Percentiles rank a stretch among this genome's conserved stretches.
phyloP scores from a whole-genome alignment of 2,113 vertebrate genomes.

The Rhodinocichla rosea region DNA sequence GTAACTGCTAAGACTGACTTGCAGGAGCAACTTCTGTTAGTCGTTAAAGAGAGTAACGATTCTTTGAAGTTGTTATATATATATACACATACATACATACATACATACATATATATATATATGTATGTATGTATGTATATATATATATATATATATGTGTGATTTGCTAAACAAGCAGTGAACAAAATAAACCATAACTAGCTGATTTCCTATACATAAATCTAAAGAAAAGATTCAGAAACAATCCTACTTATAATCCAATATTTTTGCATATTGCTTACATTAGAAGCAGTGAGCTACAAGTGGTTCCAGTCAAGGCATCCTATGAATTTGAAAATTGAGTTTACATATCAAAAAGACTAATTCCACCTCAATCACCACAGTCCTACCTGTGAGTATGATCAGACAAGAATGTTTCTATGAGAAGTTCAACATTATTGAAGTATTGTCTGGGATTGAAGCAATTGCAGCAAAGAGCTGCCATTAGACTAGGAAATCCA shows the following conservation, averaged over 20 bases:
- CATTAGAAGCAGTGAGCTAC: neutral
- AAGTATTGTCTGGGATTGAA: neutral
- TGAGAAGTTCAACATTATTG: neutral
- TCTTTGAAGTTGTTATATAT: neutral
- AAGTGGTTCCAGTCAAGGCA: neutral
- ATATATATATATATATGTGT: neutral
- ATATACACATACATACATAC: neutral
- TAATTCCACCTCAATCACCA: neutral
- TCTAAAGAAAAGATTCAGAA: neutral
- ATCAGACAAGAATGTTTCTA: neutral
- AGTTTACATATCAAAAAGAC: neutral
- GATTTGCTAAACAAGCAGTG: neutral
- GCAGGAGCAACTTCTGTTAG: neutral
- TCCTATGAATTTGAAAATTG: neutral
- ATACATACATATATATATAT: rapidly evolving
- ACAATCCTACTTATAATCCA: neutral
- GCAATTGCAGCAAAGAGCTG: neutral
- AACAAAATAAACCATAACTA: neutral
- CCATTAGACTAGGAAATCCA: neutral
- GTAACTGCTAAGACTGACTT: neutral
- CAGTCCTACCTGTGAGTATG: neutral
- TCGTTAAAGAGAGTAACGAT: neutral
- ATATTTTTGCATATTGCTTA: neutral
- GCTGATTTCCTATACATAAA: neutral
- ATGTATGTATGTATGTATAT: neutral